Base-by-base conservation (phyloP, 2,797 vertebrate species). In the Trematomus bernacchii region DNA sequence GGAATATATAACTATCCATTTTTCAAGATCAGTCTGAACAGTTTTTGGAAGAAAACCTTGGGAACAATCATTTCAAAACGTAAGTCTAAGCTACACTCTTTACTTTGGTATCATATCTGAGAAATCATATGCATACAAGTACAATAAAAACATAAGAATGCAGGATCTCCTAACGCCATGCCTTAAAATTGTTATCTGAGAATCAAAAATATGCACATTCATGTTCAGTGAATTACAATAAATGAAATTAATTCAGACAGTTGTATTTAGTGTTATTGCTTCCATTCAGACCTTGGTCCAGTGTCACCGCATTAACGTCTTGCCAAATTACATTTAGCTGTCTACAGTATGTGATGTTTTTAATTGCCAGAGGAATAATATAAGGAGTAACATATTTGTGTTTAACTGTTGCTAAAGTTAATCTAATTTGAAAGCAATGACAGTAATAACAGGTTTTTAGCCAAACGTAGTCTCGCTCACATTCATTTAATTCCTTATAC, bases 241-340 rank as follows among this genome's bases (percentile, higher is more conserved):
- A 1, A n/a, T 66, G 42, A 44, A 64, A 67, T 27, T 0, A 14
- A 71, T 76, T 65, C 12, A 64, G 43, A 69, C 71, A 83, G 16
- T 3, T 83, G 82, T 83, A 60, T 80, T 83, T 87, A 23, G 70
- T 55, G 75, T 87, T 92, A 93, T 92, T 93, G 91, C 90, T 93
- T 85, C 63, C 47, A 60, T 71, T 77, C 66, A 74, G 77, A 77
- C 72, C 21, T 70, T 51, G 51, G 23, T 80, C 64, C 40, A 76
- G 66, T 86, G 55, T 80, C 30, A n/a, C 40, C 8, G 1, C 76
- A 46, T 82, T 53, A 78, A 43, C 63, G 55, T 84, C 83, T 85
- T 85, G 79, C 85, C 67, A 53, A 78, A 71, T 78, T 79, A 18
- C 23, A 57, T 84, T 69, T 37, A 62, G 21, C 52, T 48, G 40